A percentile compares a stretch with the other conserved stretches of the same genome.
These are phyloP conservation scores for Tilapia sparmanii DNA, from an alignment of 2,113 vertebrate species.

Conservation along the genomic window DNA sequence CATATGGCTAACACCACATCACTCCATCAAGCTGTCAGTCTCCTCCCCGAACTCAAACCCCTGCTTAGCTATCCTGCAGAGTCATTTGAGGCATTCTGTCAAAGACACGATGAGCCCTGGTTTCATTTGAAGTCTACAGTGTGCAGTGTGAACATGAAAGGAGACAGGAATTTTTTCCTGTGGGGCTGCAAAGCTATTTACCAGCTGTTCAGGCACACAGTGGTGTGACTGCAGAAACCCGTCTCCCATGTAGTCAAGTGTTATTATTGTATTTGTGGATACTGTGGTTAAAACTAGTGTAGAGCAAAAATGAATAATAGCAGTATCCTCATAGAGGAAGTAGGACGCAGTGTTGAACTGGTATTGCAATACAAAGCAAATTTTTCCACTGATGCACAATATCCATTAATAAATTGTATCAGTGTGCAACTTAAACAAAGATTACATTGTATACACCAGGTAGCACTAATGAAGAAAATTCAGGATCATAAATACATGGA, in stretches of 20 bases:
- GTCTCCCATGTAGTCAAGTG: not conserved
- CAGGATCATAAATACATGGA: not conserved
- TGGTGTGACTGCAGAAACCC: not conserved
- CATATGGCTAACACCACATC: not conserved
- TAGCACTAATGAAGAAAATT: not conserved
- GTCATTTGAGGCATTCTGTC: slow-evolving; percentile 3
- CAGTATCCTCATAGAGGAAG: not conserved
- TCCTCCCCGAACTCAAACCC: not conserved
- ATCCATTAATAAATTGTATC: not conserved
- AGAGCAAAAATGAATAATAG: not conserved
- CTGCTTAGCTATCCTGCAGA: not conserved
- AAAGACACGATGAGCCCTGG: not conserved
- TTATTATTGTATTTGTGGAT: not conserved
- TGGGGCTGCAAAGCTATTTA: slow-evolving; percentile 6
- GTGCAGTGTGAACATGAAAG: slow-evolving; percentile 26
- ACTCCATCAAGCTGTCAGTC: not conserved
- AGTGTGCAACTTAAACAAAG: not conserved
- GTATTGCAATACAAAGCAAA: not conserved
- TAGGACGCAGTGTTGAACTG: not conserved
- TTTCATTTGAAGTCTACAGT: slow-evolving; percentile 19
- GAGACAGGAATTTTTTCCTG: slow-evolving; percentile 11
- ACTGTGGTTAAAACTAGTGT: not conserved
- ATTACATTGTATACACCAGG: not conserved
- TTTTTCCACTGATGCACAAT: not conserved
- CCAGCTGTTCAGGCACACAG: slow-evolving; percentile 12